Base-by-base conservation (phyloP, 1,140 invertebrate genomes). In the Pentalonia nigronervosa region DNA sequence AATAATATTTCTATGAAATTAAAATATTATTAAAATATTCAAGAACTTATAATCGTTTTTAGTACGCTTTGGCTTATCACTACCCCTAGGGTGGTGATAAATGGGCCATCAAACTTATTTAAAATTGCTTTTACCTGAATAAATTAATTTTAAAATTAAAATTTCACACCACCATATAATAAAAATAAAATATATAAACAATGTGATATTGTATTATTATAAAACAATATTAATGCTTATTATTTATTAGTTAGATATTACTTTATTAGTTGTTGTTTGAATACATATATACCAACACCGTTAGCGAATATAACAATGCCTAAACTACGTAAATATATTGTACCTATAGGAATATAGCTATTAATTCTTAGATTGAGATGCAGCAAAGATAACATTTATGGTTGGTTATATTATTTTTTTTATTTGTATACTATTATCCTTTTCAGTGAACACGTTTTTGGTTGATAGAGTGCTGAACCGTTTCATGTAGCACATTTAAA, bases 91-190 rank as follows among this genome's bases (percentile, higher is more conserved):
- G 4, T 76, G 14, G 14, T 34, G 6, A n/a, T n/a, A n/a, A 76
- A n/a, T 67, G 60, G n/a, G 21, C 60, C 60, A 76, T 76, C 60
- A 76, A n/a, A n/a, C 4, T 76, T 76, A 76, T n/a, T 76, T n/a
- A 76, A 76, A 76, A 76, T 76, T n/a, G 60, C 14, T 76, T 76
- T 76, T n/a, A 76, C 30, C 11, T 76, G n/a, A 14, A 76, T 76
- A 76, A 76, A n/a, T 76, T n/a, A 76, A 76, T 76, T 76, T 76
- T 76, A 76, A 76, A 76, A 76, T n/a, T 76, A 76, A 76, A 76
- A 76, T 76, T 76, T 14, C 14, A n/a, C 4, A 34, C n/a, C 17
- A n/a, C 17, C 14, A n/a, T n/a, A n/a, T n/a, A n/a, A 67, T 17
- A n/a, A 17, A n/a, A 76, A 76, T 30, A 60, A 30, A 9, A 67